Percentiles rank a stretch among this genome's conserved stretches.
Evolutionary conservation across 2,888 invertebrate species (phyloP).

Genomic region (Eledona agricola): DNA sequence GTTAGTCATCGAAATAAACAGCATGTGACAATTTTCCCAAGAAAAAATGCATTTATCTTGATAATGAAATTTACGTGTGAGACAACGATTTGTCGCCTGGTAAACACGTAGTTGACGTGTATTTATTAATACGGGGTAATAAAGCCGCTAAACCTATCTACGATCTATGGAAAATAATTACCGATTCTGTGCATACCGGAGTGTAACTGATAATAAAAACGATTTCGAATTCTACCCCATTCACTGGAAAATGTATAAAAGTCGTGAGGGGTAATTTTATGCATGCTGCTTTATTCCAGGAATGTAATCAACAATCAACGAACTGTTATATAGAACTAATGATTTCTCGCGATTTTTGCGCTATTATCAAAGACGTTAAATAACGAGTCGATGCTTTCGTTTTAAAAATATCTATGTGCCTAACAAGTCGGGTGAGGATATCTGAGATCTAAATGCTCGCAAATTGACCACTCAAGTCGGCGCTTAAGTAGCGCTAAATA

Average conservation of each 20-base stretch:
- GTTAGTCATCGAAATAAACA: constrained; percentile 42
- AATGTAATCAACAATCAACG: constrained; percentile 32
- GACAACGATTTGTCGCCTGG: constrained; percentile 42
- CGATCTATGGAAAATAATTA: constrained; percentile 32
- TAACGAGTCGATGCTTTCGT: too few relatives aligned
- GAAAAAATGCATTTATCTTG: constrained; percentile 44
- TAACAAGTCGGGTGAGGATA: too few relatives aligned
- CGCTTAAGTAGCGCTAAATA: constrained; percentile 24
- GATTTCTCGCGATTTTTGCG: constrained; percentile 18
- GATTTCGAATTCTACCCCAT: too few relatives aligned
- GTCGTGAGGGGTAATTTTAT: constrained; percentile 30
- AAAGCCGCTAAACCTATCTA: constrained; percentile 40
- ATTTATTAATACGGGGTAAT: constrained; percentile 30
- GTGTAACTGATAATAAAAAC: constrained; percentile 29
- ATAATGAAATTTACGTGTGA: constrained; percentile 44
- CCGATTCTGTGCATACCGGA: constrained; percentile 29
- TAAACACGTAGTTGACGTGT: constrained; percentile 35
- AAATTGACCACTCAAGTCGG: constrained; percentile 36
- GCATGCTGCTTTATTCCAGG: constrained; percentile 32
- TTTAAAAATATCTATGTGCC: too few relatives aligned
- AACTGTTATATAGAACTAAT: too few relatives aligned
- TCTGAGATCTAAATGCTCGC: constrained; percentile 22
- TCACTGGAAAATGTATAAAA: too few relatives aligned
- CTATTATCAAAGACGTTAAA: constrained; percentile 23
- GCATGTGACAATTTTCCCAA: constrained; percentile 50